A percentile compares a stretch with the other conserved stretches of the same genome.
Evolutionary conservation across 2,888 invertebrate species (phyloP).

Genomic region (Diaprepes abbreviatus): DNA sequence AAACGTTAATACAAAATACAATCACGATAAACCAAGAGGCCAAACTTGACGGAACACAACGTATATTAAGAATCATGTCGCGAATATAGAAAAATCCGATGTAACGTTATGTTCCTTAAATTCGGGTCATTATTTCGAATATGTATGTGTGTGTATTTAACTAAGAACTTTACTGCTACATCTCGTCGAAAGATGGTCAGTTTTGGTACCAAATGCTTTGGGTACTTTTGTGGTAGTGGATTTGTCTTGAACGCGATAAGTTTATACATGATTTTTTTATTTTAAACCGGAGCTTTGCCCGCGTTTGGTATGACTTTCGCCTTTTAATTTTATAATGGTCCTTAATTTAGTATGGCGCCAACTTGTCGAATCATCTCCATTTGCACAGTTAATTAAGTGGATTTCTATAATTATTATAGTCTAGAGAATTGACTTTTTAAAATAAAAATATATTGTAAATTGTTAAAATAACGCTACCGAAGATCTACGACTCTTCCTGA

Average conservation of each 20-base stretch:
- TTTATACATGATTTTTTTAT: slow-evolving; percentile 18
- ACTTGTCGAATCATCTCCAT: background rate
- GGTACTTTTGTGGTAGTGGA: slow-evolving; percentile 39
- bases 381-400: background rate
- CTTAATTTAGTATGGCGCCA: slow-evolving; percentile 13
- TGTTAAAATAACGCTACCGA: too few relatives aligned
- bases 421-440: too few relatives aligned
- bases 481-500: too few relatives aligned
- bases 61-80: slow-evolving; percentile 43
- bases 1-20: slow-evolving; percentile 1
- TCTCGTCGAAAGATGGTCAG: slow-evolving; percentile 45
- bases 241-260: slow-evolving; percentile 35
- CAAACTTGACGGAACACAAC: slow-evolving; percentile 28
- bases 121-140: slow-evolving; percentile 49
- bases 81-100: slow-evolving; percentile 45
- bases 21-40: slow-evolving; percentile 2
- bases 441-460: too few relatives aligned
- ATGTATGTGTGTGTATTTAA: slow-evolving; percentile 44
- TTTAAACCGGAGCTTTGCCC: slow-evolving; percentile 25
- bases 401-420: background rate
- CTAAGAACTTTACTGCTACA: slow-evolving; percentile 47
- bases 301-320: slow-evolving; percentile 23
- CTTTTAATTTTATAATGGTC: slow-evolving; percentile 23
- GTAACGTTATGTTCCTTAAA: slow-evolving; percentile 43
- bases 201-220: slow-evolving; percentile 41